Percentiles rank a stretch among this genome's conserved stretches.
phyloP scores from a whole-genome alignment of 1,140 invertebrate species.

The Notospermus geniculatus region DNA sequence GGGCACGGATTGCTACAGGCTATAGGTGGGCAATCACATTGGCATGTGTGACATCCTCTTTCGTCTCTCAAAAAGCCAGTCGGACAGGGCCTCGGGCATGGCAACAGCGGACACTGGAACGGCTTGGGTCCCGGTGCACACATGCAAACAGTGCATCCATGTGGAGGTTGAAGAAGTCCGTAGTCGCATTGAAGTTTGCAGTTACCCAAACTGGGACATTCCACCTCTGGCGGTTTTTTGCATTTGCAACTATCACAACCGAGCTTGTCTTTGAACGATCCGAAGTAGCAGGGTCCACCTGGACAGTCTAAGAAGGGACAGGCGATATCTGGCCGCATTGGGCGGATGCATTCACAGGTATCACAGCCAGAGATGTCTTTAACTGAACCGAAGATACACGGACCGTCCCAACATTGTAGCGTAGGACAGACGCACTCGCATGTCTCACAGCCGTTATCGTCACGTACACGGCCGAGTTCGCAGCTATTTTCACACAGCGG shows the following conservation, averaged over 20 bases:
- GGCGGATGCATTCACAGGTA: slow-evolving; percentile 2
- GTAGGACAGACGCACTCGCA: slow-evolving; percentile 3
- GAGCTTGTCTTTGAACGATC: neutral
- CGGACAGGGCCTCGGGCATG: neutral
- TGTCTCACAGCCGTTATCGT: neutral
- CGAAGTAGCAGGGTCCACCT: neutral
- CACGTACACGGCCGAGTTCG: neutral
- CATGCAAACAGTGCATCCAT: slow-evolving; percentile 1
- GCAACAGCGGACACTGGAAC: neutral
- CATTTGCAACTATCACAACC: slow-evolving; percentile 7
- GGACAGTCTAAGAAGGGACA: neutral
- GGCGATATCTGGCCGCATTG: neutral
- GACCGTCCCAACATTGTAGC: neutral
- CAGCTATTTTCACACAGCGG: neutral
- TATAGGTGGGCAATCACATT: neutral
- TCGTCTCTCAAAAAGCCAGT: neutral
- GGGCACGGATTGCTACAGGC: neutral
- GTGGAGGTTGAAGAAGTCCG: neutral
- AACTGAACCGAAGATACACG: neutral
- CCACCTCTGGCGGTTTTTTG: neutral
- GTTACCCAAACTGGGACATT: neutral
- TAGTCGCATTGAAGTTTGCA: slow-evolving; percentile 3
- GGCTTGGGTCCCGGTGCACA: neutral
- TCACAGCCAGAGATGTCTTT: slow-evolving; percentile 4
- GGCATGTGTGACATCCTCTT: neutral